phyloP scores from a whole-genome alignment of 2,113 vertebrate species.

The Syrmaticus mikado region DNA sequence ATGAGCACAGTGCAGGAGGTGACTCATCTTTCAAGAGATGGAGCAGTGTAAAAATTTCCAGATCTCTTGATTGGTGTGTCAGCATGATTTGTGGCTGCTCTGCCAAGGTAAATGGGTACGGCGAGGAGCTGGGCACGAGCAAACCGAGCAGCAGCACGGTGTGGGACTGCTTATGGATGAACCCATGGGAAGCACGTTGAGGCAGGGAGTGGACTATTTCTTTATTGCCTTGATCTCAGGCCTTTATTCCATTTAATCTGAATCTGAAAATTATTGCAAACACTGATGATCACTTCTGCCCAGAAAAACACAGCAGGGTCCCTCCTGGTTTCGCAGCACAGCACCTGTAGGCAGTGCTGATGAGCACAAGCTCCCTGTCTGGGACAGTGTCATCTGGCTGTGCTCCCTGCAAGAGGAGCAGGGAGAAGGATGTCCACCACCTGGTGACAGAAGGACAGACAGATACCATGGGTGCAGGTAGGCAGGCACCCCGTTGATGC shows the following conservation, averaged over 20 bases:
- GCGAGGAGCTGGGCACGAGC: constrained; percentile 51
- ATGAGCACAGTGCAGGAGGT: constrained; percentile 37
- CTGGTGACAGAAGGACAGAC: neutral
- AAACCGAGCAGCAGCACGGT: constrained; percentile 45
- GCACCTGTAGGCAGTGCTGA: constrained; percentile 12
- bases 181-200: neutral
- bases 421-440: neutral
- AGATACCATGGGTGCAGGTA: neutral
- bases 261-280: constrained; percentile 51
- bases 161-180: neutral
- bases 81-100: constrained; percentile 87
- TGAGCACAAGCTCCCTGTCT: neutral
- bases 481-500: neutral
- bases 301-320: constrained; percentile 19
- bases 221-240: constrained; percentile 68
- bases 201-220: constrained; percentile 43
- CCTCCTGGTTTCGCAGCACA: neutral
- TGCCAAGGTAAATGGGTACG: constrained; percentile 74
- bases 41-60: constrained; percentile 66
- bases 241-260: constrained; percentile 70
- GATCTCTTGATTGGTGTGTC: constrained; percentile 87
- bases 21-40: constrained; percentile 76
- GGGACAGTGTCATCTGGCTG: neutral
- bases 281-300: neutral
- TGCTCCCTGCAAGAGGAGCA: neutral